Conservation (phyloP, 2,113 vertebrate species). For the Aphelocoma coerulescens region DNA sequence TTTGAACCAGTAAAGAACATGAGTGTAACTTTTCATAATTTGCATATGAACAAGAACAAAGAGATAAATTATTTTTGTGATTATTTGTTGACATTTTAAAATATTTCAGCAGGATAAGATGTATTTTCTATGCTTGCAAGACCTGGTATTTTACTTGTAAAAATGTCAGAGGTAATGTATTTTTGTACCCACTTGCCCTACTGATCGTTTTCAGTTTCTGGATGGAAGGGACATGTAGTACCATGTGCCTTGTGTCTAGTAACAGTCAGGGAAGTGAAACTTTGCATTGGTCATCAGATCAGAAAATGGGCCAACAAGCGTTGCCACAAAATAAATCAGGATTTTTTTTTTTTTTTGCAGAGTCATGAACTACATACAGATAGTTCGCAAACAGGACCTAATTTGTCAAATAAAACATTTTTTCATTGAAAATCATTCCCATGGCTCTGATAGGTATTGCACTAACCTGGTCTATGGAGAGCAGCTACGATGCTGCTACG, state of each 20-base stretch:
- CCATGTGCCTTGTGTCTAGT: background rate
- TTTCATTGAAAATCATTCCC: background rate
- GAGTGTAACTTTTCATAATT: background rate
- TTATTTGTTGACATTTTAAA: background rate
- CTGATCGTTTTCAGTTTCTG: background rate
- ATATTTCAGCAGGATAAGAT: background rate
- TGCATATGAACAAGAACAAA: background rate
- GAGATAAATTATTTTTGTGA: background rate
- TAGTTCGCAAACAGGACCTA: background rate
- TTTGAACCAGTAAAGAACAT: background rate
- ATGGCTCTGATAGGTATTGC: background rate
- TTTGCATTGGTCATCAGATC: background rate
- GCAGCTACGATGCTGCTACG: background rate
- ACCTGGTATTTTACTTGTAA: background rate
- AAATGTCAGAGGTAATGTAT: background rate
- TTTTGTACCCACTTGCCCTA: background rate
- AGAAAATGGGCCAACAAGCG: background rate
- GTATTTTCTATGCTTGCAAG: background rate
- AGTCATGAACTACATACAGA: background rate
- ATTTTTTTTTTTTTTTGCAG: background rate
- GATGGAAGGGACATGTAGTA: background rate
- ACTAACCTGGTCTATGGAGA: background rate
- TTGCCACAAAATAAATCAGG: background rate
- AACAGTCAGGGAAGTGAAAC: background rate
- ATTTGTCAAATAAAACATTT: background rate